phyloP scores from a whole-genome alignment of 1,140 invertebrate species.

The Trichoplusia ni region DNA sequence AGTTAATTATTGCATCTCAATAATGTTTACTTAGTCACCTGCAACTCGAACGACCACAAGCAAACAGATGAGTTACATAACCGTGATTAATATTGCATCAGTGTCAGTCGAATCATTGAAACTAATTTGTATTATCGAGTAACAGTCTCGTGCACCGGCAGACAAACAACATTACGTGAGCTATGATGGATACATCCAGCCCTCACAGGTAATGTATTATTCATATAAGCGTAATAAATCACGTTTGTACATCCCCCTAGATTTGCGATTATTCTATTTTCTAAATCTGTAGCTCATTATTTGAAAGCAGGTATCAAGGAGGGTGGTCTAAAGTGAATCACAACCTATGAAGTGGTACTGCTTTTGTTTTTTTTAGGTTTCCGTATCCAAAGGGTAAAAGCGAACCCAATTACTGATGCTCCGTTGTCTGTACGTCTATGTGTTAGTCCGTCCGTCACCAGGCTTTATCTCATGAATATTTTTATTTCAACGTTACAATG shows the following conservation, averaged over 20 bases:
- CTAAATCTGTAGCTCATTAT: constrained; percentile 39
- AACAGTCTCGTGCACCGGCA: neutral
- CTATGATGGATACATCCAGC: constrained; percentile 40
- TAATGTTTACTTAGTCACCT: too few relatives aligned
- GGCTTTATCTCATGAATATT: too few relatives aligned
- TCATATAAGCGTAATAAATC: constrained; percentile 50
- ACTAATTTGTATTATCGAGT: constrained; percentile 21
- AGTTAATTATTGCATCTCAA: too few relatives aligned
- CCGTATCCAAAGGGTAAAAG: too few relatives aligned
- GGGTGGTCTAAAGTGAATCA: neutral
- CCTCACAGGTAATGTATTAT: constrained; percentile 46
- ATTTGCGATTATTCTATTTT: constrained; percentile 39
- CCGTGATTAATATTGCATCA: neutral
- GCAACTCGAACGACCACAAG: too few relatives aligned
- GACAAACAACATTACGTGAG: constrained; percentile 31
- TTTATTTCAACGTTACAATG: too few relatives aligned
- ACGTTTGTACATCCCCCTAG: constrained; percentile 40
- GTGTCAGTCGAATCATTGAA: constrained; percentile 6
- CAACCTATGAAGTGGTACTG: neutral
- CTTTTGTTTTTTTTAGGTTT: too few relatives aligned
- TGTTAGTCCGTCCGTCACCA: too few relatives aligned
- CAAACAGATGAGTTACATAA: neutral
- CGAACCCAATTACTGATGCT: too few relatives aligned
- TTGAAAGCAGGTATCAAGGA: constrained; percentile 17
- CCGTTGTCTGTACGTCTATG: too few relatives aligned